Evolutionary conservation across 2,797 vertebrate species (phyloP).

Genomic region (Spatula clypeata): DNA sequence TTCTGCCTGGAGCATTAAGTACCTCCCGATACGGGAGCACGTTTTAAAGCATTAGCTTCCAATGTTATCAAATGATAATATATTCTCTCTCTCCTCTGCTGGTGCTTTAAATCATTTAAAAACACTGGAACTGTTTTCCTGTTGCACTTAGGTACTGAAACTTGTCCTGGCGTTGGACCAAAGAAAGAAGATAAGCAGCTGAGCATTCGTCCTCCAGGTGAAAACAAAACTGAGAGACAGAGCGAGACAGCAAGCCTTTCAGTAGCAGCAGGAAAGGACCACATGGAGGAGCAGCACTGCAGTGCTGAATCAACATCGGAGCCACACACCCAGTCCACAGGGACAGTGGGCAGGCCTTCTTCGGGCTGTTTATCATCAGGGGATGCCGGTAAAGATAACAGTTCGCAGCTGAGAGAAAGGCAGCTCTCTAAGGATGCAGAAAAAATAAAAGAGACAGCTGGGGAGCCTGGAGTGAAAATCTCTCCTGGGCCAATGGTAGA

Average conservation of each 20-base stretch:
- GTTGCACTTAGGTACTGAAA: slow-evolving; percentile 79
- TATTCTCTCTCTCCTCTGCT: slow-evolving; percentile 11
- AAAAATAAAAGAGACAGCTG: slow-evolving; percentile 51
- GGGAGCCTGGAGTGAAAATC: slow-evolving; percentile 28
- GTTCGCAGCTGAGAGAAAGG: slow-evolving; percentile 70
- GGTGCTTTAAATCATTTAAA: slow-evolving; percentile 65
- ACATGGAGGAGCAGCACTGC: slow-evolving; percentile 79
- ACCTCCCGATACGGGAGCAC: slow-evolving; percentile 6
- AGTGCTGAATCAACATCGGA: slow-evolving; percentile 35
- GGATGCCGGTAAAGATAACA: slow-evolving; percentile 71
- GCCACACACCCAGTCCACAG: slow-evolving; percentile 79
- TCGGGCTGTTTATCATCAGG: slow-evolving; percentile 66
- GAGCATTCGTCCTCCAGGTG: not conserved
- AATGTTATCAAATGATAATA: slow-evolving; percentile 52
- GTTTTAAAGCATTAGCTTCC: slow-evolving; percentile 48
- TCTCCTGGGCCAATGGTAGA: slow-evolving; percentile 66
- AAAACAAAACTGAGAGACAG: slow-evolving; percentile 15
- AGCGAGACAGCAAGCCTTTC: not conserved
- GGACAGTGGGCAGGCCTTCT: slow-evolving; percentile 71
- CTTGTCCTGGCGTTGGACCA: slow-evolving; percentile 63
- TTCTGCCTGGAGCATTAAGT: not conserved
- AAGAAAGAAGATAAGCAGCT: slow-evolving; percentile 63
- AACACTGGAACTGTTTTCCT: slow-evolving; percentile 71
- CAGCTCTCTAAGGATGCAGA: slow-evolving; percentile 72
- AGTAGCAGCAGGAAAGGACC: slow-evolving; percentile 65